Percentiles rank a stretch among this genome's conserved stretches.
These are phyloP conservation scores for Ooceraea biroi DNA, from an alignment of 1,140 invertebrate species.

Conservation along the genomic window DNA sequence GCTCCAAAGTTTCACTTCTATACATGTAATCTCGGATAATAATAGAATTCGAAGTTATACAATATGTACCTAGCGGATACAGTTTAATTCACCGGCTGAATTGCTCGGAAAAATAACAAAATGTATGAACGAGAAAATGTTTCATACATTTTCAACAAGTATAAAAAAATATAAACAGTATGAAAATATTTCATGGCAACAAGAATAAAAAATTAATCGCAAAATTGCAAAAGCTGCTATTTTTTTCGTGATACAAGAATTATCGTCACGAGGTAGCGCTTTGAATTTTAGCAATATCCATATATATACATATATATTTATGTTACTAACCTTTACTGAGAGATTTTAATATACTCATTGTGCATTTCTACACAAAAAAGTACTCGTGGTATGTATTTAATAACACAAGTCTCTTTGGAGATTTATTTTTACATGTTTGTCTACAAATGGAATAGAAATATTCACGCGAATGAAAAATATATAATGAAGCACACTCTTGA, in stretches of 20 bases:
- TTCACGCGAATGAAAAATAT: not conserved
- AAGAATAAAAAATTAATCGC: slow-evolving; percentile 8
- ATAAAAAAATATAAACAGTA: too few relatives aligned
- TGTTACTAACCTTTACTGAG: too few relatives aligned
- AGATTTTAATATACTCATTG: too few relatives aligned
- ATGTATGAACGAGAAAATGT: not conserved
- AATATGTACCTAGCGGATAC: not conserved
- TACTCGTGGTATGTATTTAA: too few relatives aligned
- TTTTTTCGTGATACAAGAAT: not conserved
- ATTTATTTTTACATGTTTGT: too few relatives aligned
- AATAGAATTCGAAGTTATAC: slow-evolving; percentile 18
- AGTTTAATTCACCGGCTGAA: slow-evolving; percentile 41
- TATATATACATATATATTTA: too few relatives aligned
- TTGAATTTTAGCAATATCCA: not conserved
- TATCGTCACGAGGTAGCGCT: not conserved
- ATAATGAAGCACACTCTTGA: not conserved
- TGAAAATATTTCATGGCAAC: too few relatives aligned
- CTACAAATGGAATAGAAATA: too few relatives aligned
- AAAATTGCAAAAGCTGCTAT: not conserved
- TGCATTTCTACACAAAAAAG: too few relatives aligned
- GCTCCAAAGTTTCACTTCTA: slow-evolving; percentile 12
- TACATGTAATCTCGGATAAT: not conserved
- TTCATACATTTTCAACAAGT: not conserved
- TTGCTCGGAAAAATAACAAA: slow-evolving; percentile 38
- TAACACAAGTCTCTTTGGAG: too few relatives aligned